Evolutionary conservation across 2,113 vertebrate species (phyloP), one percentile per base, ranked within the genome.

Genomic region (Poicephalus meyeri): DNA sequence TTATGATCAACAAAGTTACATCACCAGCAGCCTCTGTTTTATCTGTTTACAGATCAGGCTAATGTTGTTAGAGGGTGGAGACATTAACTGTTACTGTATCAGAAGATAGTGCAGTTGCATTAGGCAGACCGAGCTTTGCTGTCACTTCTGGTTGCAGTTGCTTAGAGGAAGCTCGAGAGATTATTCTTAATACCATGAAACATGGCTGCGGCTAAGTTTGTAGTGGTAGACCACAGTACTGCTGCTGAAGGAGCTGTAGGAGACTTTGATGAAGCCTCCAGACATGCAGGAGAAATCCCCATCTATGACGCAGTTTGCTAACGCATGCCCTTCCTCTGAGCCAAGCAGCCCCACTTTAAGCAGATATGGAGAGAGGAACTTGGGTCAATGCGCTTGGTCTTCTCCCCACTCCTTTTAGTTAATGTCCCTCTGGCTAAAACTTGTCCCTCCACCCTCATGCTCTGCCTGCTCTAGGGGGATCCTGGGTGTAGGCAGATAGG

Each of bases 81-180:
- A 93, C 91, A 90, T 97, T 97, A 96, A 91, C 97, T 94, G 76
- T 95, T 94, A 68, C 89, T 60, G 52, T 74, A 78, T 95, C 87
- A 83, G 66, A 24, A 96, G 93, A 89, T 10, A 88, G 41, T 52
- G 68, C 81, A 77, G 86, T 82, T 88, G 70, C 70, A 66, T 74
- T 49, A 92, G 52, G 55, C 58, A 91, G 89, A 60, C 16, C 1
- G 0, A 87, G 76, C 18, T 74, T 79, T 28, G 16, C 63, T 47
- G 46, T 83, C 95, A 35, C 50, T 82, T 93, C 92, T 88, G 74
- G 20, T 23, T 91, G 58, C 42, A 77, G 6, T 44, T 91, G 63
- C 81, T 87, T 60, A 70, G 61, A 88, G 85, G 52, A 95, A 91
- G 83, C 60, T 37, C 42, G 13, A 60, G 35, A 52, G 68, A 44